Evolutionary conservation across 2,113 vertebrate species (phyloP).

Genomic region (Trochalopteron elliotii): DNA sequence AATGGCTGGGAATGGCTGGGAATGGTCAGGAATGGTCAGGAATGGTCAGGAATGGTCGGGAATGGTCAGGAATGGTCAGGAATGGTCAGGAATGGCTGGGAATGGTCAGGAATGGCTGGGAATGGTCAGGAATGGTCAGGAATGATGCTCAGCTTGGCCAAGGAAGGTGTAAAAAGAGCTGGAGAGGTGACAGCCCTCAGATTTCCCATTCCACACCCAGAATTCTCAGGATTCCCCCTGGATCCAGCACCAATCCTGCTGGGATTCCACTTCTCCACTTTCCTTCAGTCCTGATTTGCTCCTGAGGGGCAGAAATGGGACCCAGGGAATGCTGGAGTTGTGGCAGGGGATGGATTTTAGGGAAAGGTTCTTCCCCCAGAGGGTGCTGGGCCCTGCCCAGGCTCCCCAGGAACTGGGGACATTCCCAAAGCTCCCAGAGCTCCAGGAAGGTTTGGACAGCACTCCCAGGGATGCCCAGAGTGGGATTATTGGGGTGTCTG

Average conservation of each 20-base stretch:
- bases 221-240: background rate
- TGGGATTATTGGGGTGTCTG: background rate
- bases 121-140: background rate
- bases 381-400: background rate
- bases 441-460: background rate
- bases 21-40: background rate
- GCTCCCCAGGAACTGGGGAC: background rate
- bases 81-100: background rate
- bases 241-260: background rate
- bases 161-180: background rate
- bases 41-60: background rate
- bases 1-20: background rate
- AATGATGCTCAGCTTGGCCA: background rate
- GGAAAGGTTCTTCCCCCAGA: background rate
- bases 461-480: background rate
- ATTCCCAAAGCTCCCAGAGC: fast-evolving
- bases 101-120: background rate
- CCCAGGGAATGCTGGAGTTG: background rate
- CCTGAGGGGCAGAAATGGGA: background rate
- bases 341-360: background rate
- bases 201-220: background rate
- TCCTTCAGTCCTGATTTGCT: background rate
- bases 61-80: background rate
- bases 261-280: background rate
- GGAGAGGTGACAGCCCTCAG: background rate